Evolutionary conservation across 2,113 vertebrate genomes (phyloP), one percentile per base, ranked within the genome.

Genomic region (Todiramphus chloris): DNA sequence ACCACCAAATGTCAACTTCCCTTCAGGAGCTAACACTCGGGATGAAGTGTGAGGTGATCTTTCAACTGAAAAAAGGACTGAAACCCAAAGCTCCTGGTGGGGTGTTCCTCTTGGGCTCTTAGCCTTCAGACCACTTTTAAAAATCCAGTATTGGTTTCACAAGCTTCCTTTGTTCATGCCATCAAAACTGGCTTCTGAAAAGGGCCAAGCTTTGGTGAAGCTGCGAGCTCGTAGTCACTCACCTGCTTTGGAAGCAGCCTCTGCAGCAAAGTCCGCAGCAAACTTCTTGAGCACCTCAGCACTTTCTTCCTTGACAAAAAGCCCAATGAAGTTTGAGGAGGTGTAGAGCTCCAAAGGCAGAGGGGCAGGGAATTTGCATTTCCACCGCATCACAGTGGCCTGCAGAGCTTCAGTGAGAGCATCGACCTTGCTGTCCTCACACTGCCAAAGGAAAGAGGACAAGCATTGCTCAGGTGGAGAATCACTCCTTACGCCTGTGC

Each of bases 291-390:
- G 98, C 93, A 99, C 98, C 78, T 99, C 99, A 0, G 99, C 99
- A 5, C 99, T 98, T 17, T 99, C 98, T 94, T 99, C 99, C 90
- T 99, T 99, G 95, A 99, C 99, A 5, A 99, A 99, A 79, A 99
- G 99, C 39, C 99, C 99, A 0, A 99, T 99, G 96, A 99, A 99
- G 97, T 99, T 99, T 23, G 99, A 98, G 78, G 99, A 99, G 0
- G 98, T 99, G 91, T 99, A 99, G 86, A 99, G 99, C 98, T 99
- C 99, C 96, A 99, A 94, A 7, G 99, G 99, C 83, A 99, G 98
- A 1, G 99, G 99, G 59, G 97, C 96, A 0, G 99, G 98, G 92
- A 99, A 99, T 74, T 98, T 99, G 79, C 98, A 98, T 39, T 98
- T 99, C 99, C 99, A 99, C 48, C 98, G 98, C 50, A 98, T 97